These are phyloP conservation scores for Heliconius aoede DNA, from an alignment of 2,888 invertebrate species.

Conservation along the genomic window DNA sequence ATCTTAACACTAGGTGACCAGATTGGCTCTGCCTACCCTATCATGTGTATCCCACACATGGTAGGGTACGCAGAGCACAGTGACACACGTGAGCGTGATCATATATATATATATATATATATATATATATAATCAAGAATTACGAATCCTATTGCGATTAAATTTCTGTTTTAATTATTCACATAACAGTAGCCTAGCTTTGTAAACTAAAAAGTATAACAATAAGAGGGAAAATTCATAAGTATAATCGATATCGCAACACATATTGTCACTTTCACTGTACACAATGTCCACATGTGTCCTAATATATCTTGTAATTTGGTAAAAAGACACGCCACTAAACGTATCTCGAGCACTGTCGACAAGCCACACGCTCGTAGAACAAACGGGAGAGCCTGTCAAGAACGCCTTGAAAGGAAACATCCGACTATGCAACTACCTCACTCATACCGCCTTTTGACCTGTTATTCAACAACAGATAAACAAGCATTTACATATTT, in stretches of 20 bases:
- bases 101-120: neutral
- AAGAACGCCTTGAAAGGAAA: constrained; percentile 33
- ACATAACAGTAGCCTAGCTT: no score
- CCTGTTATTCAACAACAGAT: constrained; percentile 27
- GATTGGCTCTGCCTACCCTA: neutral
- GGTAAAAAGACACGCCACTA: constrained; percentile 20
- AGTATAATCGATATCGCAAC: no score
- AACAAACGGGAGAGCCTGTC: constrained; percentile 35
- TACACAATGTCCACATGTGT: neutral
- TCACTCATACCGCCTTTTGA: constrained; percentile 35
- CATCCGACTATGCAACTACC: constrained; percentile 32
- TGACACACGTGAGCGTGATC: no score
- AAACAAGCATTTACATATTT: constrained; percentile 7
- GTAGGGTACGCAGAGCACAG: no score
- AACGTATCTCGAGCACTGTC: constrained; percentile 29
- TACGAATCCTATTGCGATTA: no score
- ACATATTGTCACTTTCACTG: neutral
- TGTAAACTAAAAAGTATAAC: neutral
- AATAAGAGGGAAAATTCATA: neutral
- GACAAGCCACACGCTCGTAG: constrained; percentile 23
- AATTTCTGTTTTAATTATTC: no score
- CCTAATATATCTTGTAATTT: constrained; percentile 26
- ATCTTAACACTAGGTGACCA: neutral
- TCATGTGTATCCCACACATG: no score
- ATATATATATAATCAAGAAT: no score